A percentile compares a stretch with the other conserved stretches of the same genome.
Conservation (phyloP, 2,888 invertebrate genomes). For the Erebia ligea region DNA sequence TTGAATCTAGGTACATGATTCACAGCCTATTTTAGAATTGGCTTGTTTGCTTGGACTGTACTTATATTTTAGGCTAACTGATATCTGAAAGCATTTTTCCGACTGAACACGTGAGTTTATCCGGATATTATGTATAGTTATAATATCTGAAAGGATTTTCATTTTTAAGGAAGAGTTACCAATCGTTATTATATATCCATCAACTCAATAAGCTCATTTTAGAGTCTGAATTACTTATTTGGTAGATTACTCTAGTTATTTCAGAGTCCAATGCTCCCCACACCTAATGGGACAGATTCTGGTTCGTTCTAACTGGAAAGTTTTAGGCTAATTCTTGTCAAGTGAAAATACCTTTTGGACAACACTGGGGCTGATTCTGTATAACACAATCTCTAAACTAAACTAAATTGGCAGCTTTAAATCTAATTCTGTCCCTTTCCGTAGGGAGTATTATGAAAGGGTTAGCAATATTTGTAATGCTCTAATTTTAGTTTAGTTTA, state of each 20-base stretch:
- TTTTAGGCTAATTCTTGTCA: no score
- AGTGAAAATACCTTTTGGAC: no score
- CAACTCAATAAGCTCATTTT: constrained; percentile 17
- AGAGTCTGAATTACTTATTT: constrained; percentile 1
- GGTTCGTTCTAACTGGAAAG: background rate
- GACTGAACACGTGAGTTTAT: no score
- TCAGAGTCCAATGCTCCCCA: background rate
- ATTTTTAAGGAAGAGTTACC: constrained; percentile 1
- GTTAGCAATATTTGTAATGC: no score
- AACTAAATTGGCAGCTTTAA: no score
- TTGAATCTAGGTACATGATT: constrained; percentile 12
- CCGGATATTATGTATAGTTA: no score
- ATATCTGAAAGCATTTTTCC: background rate
- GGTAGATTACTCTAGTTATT: background rate
- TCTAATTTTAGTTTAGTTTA: no score
- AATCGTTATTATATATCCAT: background rate
- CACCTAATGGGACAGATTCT: background rate
- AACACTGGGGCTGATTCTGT: no score
- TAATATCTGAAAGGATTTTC: background rate
- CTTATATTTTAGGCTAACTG: background rate
- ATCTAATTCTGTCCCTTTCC: no score
- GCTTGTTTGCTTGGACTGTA: constrained; percentile 29
- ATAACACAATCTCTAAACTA: no score
- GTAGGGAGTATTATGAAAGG: no score
- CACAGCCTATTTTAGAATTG: constrained; percentile 27